A percentile compares a stretch with the other conserved stretches of the same genome.
These are phyloP conservation scores for Achroia grisella DNA, from an alignment of 1,140 invertebrate genomes.

Conservation along the genomic window DNA sequence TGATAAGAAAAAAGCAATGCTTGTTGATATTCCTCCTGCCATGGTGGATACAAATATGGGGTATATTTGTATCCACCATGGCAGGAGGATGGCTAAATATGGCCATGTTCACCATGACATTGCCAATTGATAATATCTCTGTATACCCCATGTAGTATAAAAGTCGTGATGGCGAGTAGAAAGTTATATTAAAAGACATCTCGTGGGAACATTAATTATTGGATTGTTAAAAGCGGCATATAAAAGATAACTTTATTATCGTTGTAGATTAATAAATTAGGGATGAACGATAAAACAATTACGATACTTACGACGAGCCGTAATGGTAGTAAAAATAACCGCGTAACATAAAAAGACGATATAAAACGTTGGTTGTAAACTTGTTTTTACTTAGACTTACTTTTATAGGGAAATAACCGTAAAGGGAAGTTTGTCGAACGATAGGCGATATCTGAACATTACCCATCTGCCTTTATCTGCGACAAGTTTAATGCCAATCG, in stretches of 20 bases:
- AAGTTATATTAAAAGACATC: too few relatives aligned
- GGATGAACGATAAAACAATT: constrained; percentile 25
- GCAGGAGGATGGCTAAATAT: too few relatives aligned
- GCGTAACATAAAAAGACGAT: constrained; percentile 39
- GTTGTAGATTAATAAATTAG: constrained; percentile 15
- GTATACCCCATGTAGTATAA: too few relatives aligned
- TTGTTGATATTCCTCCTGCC: too few relatives aligned
- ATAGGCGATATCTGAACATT: constrained; percentile 40
- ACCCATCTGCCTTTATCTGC: constrained; percentile 46
- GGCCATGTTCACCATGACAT: too few relatives aligned
- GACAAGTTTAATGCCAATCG: constrained; percentile 24
- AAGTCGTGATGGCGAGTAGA: too few relatives aligned
- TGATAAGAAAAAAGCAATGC: too few relatives aligned
- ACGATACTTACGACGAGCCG: constrained; percentile 17
- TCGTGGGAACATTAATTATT: too few relatives aligned
- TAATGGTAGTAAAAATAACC: constrained; percentile 39
- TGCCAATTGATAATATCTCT: too few relatives aligned
- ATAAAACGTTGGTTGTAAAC: constrained; percentile 60
- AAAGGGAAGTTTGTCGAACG: constrained; percentile 54
- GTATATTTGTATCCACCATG: too few relatives aligned
- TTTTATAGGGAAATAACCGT: constrained; percentile 65
- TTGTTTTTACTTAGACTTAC: constrained; percentile 64
- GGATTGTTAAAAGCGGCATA: neutral
- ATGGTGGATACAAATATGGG: too few relatives aligned
- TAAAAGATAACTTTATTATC: constrained; percentile 2